Percentiles rank a stretch among this genome's conserved stretches.
These are phyloP conservation scores for Halictus rubicundus DNA, from an alignment of 1,140 invertebrate genomes.

Conservation along the genomic window DNA sequence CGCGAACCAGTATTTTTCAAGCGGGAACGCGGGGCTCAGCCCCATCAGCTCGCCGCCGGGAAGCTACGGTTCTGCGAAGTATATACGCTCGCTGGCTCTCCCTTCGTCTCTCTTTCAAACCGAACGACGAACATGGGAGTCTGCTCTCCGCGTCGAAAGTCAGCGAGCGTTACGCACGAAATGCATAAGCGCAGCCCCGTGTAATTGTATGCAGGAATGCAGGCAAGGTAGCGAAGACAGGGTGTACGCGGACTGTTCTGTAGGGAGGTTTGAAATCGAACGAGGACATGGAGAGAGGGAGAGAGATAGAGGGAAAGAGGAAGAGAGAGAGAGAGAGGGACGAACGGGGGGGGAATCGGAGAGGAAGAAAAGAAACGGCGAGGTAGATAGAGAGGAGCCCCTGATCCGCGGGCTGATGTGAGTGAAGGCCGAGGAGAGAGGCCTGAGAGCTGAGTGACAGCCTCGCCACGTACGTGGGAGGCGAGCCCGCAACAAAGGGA, in stretches of 20 bases:
- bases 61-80: no score
- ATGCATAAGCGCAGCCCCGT: conserved; percentile 65
- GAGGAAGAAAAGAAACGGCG: conserved; percentile 23
- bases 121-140: neutral
- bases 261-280: conserved; percentile 73
- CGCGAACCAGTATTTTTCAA: conserved; percentile 3
- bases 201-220: conserved; percentile 80
- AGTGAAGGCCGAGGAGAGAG: conserved; percentile 68
- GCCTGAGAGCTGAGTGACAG: conserved; percentile 74
- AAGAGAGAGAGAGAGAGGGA: conserved; percentile 31
- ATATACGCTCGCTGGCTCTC: no score
- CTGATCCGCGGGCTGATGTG: conserved; percentile 61
- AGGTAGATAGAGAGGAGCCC: conserved; percentile 48
- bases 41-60: neutral
- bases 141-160: conserved; percentile 1
- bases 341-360: conserved; percentile 30
- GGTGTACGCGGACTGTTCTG: conserved; percentile 66
- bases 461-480: conserved; percentile 76
- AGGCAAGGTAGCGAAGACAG: conserved; percentile 72
- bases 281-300: conserved; percentile 47
- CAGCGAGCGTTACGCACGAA: conserved; percentile 65
- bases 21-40: neutral
- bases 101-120: neutral
- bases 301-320: conserved; percentile 1
- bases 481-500: conserved; percentile 69